A percentile compares a stretch with the other conserved stretches of the same genome.
These are phyloP conservation scores for Labeo rohita DNA, from an alignment of 2,113 vertebrate genomes.

Conservation along the genomic window DNA sequence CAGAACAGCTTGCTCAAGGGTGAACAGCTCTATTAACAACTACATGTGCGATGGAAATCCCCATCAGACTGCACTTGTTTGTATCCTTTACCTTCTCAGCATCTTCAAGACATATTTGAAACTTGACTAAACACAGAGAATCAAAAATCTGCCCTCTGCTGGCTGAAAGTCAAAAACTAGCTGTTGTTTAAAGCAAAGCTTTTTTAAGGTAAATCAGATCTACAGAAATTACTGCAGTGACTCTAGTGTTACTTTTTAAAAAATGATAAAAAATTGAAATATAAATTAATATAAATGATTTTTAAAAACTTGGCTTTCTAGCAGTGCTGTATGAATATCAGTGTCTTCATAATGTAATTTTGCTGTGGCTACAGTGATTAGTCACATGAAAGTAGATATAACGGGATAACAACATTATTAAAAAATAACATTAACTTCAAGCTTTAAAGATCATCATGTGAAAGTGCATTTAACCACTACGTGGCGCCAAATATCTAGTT, in stretches of 20 bases:
- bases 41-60: conserved; percentile 53
- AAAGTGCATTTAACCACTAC: conserved; percentile 10
- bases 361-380: neutral
- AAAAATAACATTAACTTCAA: neutral
- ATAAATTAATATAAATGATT: neutral
- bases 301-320: neutral
- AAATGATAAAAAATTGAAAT: neutral
- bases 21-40: conserved; percentile 27
- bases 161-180: neutral
- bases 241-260: neutral
- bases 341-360: neutral
- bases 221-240: neutral
- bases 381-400: neutral
- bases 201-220: neutral
- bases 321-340: neutral
- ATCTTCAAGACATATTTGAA: conserved; percentile 19
- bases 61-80: conserved; percentile 30
- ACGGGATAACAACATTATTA: neutral
- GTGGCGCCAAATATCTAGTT: conserved; percentile 32
- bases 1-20: neutral
- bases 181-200: neutral
- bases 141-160: conserved; percentile 19
- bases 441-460: neutral
- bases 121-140: conserved; percentile 1
- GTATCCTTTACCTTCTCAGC: conserved; percentile 8